Percentiles rank a stretch among this genome's conserved stretches.
These are phyloP conservation scores for Orussus abietinus DNA, from an alignment of 1,140 invertebrate species.

Conservation along the genomic window DNA sequence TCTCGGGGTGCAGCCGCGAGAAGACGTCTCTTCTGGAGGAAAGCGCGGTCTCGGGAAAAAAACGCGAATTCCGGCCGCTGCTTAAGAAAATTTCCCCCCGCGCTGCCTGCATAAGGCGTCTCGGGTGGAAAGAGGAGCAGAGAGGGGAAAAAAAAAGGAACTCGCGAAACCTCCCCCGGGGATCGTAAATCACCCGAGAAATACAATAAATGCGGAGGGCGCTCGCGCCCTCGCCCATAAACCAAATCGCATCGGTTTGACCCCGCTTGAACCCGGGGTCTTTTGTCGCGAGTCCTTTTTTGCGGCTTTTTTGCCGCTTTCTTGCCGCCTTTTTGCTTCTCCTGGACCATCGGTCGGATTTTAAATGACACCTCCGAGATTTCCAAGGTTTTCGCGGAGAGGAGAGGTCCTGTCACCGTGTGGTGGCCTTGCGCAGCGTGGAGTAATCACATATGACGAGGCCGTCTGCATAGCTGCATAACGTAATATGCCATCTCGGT, in stretches of 20 bases:
- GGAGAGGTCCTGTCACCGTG: constrained; percentile 21
- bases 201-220: constrained; percentile 26
- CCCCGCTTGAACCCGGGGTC: constrained; percentile 22
- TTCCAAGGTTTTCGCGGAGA: constrained; percentile 21
- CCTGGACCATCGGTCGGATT: constrained; percentile 3
- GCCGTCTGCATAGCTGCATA: constrained; percentile 41
- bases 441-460: constrained; percentile 45
- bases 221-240: constrained; percentile 23
- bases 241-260: constrained; percentile 34
- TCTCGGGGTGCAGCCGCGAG: no score
- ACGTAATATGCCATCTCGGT: constrained; percentile 23
- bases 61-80: no score
- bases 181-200: constrained; percentile 29
- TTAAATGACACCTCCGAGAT: constrained; percentile 18
- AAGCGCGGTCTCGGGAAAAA: no score
- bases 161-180: constrained; percentile 11
- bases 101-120: no score
- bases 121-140: constrained; percentile 8
- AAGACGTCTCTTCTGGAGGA: no score
- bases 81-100: no score
- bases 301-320: not conserved
- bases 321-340: constrained; percentile 9
- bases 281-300: constrained; percentile 22
- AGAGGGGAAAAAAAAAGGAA: constrained; percentile 9
- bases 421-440: constrained; percentile 34